A percentile compares a stretch with the other conserved stretches of the same genome.
Evolutionary conservation across 2,797 vertebrate species (phyloP).

Genomic region (Sphenopsis melanotis): DNA sequence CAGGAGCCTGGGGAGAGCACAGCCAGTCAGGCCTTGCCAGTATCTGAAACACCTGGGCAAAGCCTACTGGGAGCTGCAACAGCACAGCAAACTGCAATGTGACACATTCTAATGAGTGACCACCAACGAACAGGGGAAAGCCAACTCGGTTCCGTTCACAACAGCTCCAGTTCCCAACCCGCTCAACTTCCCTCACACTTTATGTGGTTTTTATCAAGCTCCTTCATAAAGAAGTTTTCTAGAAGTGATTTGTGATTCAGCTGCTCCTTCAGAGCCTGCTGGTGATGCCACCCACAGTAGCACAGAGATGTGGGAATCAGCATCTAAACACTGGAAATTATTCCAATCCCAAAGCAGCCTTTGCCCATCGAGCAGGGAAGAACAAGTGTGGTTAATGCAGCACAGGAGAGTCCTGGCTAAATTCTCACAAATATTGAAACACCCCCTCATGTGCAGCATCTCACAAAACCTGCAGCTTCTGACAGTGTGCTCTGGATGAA

Average conservation of each 20-base stretch:
- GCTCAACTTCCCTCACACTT: neutral
- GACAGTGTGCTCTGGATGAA: neutral
- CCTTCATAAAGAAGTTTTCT: neutral
- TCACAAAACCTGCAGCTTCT: neutral
- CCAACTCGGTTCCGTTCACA: fast-evolving
- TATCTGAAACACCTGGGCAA: fast-evolving
- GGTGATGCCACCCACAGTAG: neutral
- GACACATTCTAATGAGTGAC: fast-evolving
- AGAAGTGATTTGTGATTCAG: neutral
- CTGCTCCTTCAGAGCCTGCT: neutral
- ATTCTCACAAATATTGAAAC: fast-evolving
- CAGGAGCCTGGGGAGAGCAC: conserved; percentile 79
- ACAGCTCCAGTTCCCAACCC: neutral
- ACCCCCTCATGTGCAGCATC: neutral
- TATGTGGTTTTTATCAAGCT: neutral
- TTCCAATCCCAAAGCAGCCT: neutral
- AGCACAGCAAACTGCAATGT: fast-evolving
- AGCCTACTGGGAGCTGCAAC: fast-evolving
- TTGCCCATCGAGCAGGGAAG: fast-evolving
- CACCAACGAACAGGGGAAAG: fast-evolving
- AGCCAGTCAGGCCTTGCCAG: neutral
- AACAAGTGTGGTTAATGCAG: fast-evolving
- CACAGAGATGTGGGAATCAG: fast-evolving
- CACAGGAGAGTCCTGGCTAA: neutral
- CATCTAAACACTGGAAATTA: neutral